Percentiles rank a stretch among this genome's conserved stretches.
Conservation (phyloP, 2,888 invertebrate species). For the Aporophyla lueneburgensis region DNA sequence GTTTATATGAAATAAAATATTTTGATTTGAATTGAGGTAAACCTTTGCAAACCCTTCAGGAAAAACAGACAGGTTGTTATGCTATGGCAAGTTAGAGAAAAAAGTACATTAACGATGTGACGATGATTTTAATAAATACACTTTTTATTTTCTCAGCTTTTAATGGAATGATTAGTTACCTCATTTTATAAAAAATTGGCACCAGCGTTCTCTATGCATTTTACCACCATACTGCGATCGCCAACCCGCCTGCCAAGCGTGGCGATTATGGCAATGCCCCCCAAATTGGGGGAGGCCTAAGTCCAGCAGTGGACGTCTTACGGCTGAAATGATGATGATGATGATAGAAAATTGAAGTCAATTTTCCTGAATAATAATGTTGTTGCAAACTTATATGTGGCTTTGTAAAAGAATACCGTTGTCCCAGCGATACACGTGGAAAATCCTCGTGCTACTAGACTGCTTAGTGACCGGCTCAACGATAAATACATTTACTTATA, state of each 20-base stretch:
- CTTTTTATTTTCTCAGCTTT: neutral
- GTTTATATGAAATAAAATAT: neutral
- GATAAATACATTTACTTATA: slow-evolving; percentile 46
- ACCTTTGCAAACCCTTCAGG: no score
- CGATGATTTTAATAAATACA: neutral
- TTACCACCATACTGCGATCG: no score
- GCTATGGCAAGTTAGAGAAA: neutral
- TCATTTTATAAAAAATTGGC: neutral
- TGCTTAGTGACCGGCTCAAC: slow-evolving; percentile 4
- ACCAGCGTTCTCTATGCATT: no score
- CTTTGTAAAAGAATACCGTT: slow-evolving; percentile 11
- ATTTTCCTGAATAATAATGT: neutral
- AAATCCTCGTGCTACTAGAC: neutral
- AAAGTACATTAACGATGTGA: neutral
- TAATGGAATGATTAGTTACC: neutral
- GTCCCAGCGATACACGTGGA: slow-evolving; percentile 31
- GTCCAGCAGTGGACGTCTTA: no score
- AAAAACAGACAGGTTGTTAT: neutral
- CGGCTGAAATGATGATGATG: no score
- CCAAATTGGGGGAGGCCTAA: no score
- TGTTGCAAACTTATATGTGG: slow-evolving; percentile 10
- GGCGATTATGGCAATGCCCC: no score
- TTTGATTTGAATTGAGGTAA: neutral
- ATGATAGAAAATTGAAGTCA: neutral
- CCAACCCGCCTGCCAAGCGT: no score